Percentiles rank a stretch among this genome's conserved stretches.
Conservation (phyloP, 2,113 vertebrate genomes). For the Bujurquina vittata region DNA sequence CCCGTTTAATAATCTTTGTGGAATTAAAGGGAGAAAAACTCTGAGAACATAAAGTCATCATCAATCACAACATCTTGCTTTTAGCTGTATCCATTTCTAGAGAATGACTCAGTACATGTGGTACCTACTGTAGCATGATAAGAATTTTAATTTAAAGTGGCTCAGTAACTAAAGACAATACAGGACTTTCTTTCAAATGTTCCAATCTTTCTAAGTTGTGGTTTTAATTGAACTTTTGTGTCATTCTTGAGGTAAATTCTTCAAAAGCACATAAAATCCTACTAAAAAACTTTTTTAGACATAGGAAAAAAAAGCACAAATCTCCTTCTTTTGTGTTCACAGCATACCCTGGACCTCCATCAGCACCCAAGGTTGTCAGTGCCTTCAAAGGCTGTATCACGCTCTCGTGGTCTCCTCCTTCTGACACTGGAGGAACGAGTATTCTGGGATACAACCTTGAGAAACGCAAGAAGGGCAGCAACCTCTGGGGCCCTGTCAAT, state of each 20-base stretch:
- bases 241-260: background rate
- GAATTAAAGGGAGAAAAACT: background rate
- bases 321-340: slow-evolving; percentile 2
- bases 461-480: slow-evolving; percentile 90
- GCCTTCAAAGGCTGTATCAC: slow-evolving; percentile 83
- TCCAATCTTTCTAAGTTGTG: background rate
- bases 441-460: slow-evolving; percentile 89
- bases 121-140: background rate
- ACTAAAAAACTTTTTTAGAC: background rate
- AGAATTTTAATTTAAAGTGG: background rate
- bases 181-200: background rate
- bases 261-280: background rate
- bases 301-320: background rate
- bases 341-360: slow-evolving; percentile 86
- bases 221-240: background rate
- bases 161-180: background rate
- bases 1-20: background rate
- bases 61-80: background rate
- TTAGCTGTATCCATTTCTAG: background rate
- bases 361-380: slow-evolving; percentile 82
- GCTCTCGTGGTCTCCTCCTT: slow-evolving; percentile 84
- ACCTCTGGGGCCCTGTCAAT: slow-evolving; percentile 83
- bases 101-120: background rate
- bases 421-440: slow-evolving; percentile 78
- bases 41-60: background rate